A percentile compares a stretch with the other conserved stretches of the same genome.
Evolutionary conservation across 2,113 vertebrate species (phyloP).

Genomic region (Struthidea cinerea): DNA sequence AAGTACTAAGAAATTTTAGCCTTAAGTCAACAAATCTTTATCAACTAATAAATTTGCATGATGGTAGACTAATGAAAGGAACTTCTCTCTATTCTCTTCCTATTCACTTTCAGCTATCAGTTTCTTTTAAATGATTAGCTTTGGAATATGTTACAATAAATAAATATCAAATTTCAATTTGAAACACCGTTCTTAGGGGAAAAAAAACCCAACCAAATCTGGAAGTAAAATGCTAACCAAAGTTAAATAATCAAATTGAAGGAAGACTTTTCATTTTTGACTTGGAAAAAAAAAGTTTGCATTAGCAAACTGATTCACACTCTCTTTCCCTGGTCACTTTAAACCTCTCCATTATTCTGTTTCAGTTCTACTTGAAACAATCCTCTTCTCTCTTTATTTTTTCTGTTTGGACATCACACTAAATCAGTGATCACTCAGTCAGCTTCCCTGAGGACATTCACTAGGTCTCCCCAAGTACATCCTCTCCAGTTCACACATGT

Average conservation of each 20-base stretch:
- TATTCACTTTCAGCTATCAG: neutral
- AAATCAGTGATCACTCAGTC: neutral
- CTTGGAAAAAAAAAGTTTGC: neutral
- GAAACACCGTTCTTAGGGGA: neutral
- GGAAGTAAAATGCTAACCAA: neutral
- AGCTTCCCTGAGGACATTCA: neutral
- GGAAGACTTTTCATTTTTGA: neutral
- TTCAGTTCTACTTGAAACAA: neutral
- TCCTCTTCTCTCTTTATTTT: neutral
- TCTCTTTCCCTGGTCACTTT: neutral
- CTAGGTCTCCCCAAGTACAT: neutral
- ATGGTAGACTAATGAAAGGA: neutral
- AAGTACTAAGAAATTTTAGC: neutral
- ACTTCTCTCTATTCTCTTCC: neutral
- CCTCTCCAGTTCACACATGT: neutral
- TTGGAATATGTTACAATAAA: neutral
- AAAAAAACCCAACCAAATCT: neutral
- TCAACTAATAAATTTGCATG: neutral
- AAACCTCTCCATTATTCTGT: neutral
- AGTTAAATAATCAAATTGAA: neutral
- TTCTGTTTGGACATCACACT: neutral
- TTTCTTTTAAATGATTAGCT: neutral
- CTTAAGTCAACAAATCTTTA: neutral
- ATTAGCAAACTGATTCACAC: neutral
- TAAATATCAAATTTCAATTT: neutral